Base-by-base conservation (phyloP, 2,888 invertebrate genomes). In the Drosophila meridiana region DNA sequence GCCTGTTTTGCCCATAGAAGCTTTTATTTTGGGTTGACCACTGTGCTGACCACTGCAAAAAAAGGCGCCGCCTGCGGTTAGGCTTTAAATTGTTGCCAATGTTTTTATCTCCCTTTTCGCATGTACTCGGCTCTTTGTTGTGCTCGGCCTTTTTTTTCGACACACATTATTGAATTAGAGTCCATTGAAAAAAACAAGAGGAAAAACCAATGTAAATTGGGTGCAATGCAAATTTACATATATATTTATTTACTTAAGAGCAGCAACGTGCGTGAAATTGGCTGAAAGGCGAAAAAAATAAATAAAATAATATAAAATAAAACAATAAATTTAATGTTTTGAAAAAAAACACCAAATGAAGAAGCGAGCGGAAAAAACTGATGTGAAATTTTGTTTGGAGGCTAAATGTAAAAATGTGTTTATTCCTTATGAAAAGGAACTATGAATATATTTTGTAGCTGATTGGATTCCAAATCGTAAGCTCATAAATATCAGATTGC, bases 21-120 rank as follows among this genome's bases (percentile, higher is more conserved):
- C 43, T 30, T 56, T 7, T 57, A 20, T 63, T 77, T 60, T 30
- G 38, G 55, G 20, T 62, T 69, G 53, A 76, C 78, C 72, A n/a
- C n/a, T n/a, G n/a, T n/a, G 45, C 80, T 69, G 68, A 72, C 78
- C 82, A 73, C 56, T 70, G 67, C 59, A 60, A 69, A 75, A 75
- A 78, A 85, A 70, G 70, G 53, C 74, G 73, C 72, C 71, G 85
- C 85, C 81, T 87, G 85, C 77, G 85, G 85, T 85, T 79, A 64
- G 64, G 69, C 79, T 79, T 85, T 81, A 85, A 87, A 85, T 85
- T 87, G 87, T 74, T 85, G 73, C 70, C 85, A 75, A 78, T 80
- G 84, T 83, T 72, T 70, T 76, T 9, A 48, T 56, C 52, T 34
- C 11, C 43, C 53, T 62, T 38, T 62, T 45, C 26, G 28, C 20